phyloP scores from a whole-genome alignment of 2,888 invertebrate species.

The Ypsolopha scabrella region DNA sequence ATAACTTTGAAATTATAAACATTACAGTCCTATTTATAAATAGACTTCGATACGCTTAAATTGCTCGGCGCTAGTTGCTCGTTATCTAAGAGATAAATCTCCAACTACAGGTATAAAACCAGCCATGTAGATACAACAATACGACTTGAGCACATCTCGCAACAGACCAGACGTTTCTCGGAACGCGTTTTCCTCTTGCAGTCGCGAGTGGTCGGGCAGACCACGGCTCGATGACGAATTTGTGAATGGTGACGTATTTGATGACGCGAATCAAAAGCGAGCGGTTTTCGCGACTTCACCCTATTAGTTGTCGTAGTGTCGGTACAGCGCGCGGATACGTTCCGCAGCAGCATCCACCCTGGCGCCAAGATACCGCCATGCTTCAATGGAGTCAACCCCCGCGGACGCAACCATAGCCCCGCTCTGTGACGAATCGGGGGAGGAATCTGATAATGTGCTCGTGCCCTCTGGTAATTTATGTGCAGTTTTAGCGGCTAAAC shows the following conservation, averaged over 20 bases:
- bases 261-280: constrained; percentile 37
- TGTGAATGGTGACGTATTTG: constrained; percentile 1
- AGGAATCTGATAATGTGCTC: constrained; percentile 40
- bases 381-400: constrained; percentile 48
- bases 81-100: no score
- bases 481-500: no score
- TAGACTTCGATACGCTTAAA: no score
- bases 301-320: neutral
- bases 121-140: neutral
- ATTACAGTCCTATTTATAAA: no score
- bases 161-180: constrained; percentile 29
- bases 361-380: constrained; percentile 51
- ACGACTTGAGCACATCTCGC: neutral
- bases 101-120: neutral
- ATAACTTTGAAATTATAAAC: no score
- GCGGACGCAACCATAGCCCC: constrained; percentile 18
- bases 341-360: constrained; percentile 22
- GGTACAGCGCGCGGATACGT: neutral
- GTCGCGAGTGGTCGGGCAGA: neutral
- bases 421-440: constrained; percentile 26
- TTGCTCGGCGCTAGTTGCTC: no score
- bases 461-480: constrained; percentile 60
- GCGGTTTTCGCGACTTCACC: constrained; percentile 1
- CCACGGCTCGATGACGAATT: constrained; percentile 31
- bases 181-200: constrained; percentile 60